Percentiles rank a stretch among this genome's conserved stretches.
phyloP scores from a whole-genome alignment of 2,888 invertebrate species.

The Diplolepis rosae region DNA sequence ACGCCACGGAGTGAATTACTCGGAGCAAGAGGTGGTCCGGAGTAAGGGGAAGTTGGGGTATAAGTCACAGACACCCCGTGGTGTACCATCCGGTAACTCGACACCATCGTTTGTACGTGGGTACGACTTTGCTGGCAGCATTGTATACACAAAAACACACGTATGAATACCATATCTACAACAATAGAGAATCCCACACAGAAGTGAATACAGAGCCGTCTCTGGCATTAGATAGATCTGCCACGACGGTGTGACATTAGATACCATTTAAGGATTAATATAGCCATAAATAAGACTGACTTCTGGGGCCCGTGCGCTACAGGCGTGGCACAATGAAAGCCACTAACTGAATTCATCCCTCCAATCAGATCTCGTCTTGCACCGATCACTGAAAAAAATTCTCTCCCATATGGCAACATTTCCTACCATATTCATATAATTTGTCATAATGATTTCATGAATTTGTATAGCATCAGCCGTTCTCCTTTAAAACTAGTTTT shows the following conservation, averaged over 20 bases:
- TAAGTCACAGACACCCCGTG: constrained; percentile 72
- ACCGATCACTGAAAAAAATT: not conserved
- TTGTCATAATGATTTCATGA: constrained; percentile 24
- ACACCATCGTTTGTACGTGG: constrained; percentile 72
- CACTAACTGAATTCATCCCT: constrained; percentile 30
- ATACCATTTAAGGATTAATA: constrained; percentile 74
- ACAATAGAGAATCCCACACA: constrained; percentile 70
- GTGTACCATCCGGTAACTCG: constrained; percentile 74
- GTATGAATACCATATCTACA: constrained; percentile 70
- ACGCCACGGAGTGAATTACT: constrained; percentile 40
- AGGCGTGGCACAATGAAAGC: constrained; percentile 51
- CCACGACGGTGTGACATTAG: constrained; percentile 70
- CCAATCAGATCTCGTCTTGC: constrained; percentile 3
- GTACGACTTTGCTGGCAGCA: constrained; percentile 53
- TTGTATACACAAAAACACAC: constrained; percentile 68
- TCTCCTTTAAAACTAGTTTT: no score
- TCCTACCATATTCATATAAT: constrained; percentile 1
- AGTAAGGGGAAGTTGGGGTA: constrained; percentile 63
- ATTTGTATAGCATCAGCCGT: not conserved
- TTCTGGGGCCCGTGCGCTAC: constrained; percentile 51
- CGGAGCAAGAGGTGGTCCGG: constrained; percentile 36
- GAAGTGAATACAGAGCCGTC: constrained; percentile 52
- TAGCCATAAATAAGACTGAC: constrained; percentile 72
- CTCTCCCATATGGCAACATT: constrained; percentile 3
- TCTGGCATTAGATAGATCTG: constrained; percentile 66